Base-by-base conservation (phyloP, 1,140 invertebrate species). In the Zaprionus inermis region DNA sequence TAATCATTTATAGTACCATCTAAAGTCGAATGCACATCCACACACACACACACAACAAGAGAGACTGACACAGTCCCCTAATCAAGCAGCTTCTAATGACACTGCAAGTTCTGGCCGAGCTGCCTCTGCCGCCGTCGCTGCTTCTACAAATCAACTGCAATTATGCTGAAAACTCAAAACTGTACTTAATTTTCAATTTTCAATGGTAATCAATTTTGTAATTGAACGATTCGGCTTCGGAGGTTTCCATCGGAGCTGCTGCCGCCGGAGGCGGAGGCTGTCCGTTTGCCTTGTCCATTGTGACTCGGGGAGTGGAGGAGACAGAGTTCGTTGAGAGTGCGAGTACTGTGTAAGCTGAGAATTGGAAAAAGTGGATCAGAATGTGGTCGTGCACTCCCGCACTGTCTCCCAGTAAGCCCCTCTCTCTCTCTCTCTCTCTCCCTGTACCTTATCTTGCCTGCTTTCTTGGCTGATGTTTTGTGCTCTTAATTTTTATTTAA, bases 181-280 rank as follows among this genome's bases (percentile, higher is more conserved):
- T 88, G 79, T 79, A 83, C 84, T 88, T 88, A 88, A 88, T 88
- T 88, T 86, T 83, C 77, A 79, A 88, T 77, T 83, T 88, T 88
- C 79, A 83, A 78, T 88, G 79, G 83, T 88, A 82, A 88, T 88
- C 83, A 88, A 83, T 88, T 88, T 77, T 70, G 84, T 88, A 88
- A 88, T 88, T 88, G 83, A 88, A 78, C 57, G 82, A 44, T 75
- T 88, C 79, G 76, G 55, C 73, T 77, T n/a, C n/a, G 72, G 82
- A 79, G 76, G 68, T 61, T 70, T 72, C 60, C 55, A 58, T 38
- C 56, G 36, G n/a, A 52, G 16, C 16, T 38, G 49, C 7, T 49
- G 41, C 30, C 20, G 36, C 24, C 9, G 28, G 1, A 36, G 64
- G 28, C 28, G 55, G 60, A 61, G 44, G 56, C 58, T 49, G 69